These are phyloP conservation scores for Diplosoma virens DNA, from an alignment of 23 tunicate genomes.

Conservation along the genomic window DNA sequence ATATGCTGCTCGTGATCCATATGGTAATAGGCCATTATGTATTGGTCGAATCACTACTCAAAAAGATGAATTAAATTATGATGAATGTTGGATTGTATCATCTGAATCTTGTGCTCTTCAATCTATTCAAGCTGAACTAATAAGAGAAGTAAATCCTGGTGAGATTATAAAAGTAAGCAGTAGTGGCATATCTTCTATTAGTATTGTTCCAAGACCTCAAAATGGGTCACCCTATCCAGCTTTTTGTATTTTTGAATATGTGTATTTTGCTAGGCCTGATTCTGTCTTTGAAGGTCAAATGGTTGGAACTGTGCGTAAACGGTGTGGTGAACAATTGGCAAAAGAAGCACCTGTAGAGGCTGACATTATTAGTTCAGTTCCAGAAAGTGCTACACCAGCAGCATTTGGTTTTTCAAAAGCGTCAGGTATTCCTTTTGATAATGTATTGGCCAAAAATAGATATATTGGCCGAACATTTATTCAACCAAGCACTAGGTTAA, in stretches of 20 bases:
- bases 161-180: slow-evolving; percentile 41
- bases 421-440: slow-evolving; percentile 58
- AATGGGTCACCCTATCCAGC: slow-evolving; percentile 42
- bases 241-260: slow-evolving; percentile 82
- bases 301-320: slow-evolving; percentile 57
- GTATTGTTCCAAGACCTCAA: slow-evolving; percentile 38
- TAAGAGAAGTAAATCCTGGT: slow-evolving; percentile 72
- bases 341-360: slow-evolving; percentile 77
- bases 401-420: slow-evolving; percentile 61
- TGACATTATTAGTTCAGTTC: slow-evolving; percentile 80
- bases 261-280: slow-evolving; percentile 79
- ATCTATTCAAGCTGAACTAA: slow-evolving; percentile 51
- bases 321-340: slow-evolving; percentile 65
- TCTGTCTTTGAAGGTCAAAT: slow-evolving; percentile 67
- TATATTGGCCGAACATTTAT: slow-evolving; percentile 88
- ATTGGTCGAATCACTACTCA: slow-evolving; percentile 38
- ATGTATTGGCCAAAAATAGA: slow-evolving; percentile 78
- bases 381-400: slow-evolving; percentile 92
- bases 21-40: slow-evolving; percentile 79
- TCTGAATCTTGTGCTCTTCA: slow-evolving; percentile 92
- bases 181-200: slow-evolving; percentile 41
- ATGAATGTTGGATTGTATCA: slow-evolving; percentile 61
- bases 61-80: not conserved
- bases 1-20: slow-evolving; percentile 81
- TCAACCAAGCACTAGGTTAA: slow-evolving; percentile 64